A percentile compares a stretch with the other conserved stretches of the same genome.
phyloP scores from a whole-genome alignment of 37 sponge, comb jelly and placozoan species.

The Petrosia ficiformis region DNA sequence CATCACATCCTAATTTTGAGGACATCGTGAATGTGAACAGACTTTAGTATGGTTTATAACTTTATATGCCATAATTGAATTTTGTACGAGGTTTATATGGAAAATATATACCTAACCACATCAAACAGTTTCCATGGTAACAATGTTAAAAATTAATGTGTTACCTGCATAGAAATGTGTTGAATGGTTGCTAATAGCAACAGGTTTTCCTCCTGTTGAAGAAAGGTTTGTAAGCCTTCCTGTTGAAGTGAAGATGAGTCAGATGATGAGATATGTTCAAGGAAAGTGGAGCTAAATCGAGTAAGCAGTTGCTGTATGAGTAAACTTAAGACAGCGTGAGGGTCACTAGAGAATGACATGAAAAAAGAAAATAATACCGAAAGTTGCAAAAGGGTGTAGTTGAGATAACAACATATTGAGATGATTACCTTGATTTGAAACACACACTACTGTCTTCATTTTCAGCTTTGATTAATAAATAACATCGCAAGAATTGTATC shows the following conservation, averaged over 20 bases:
- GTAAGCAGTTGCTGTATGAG: constrained; percentile 58
- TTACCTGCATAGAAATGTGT: constrained; percentile 57
- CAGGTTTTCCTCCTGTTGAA: constrained; percentile 47
- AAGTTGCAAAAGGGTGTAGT: background rate
- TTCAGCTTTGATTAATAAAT: constrained; percentile 14
- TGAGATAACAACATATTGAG: background rate
- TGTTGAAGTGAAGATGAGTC: too few species aligned
- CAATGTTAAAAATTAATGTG: background rate
- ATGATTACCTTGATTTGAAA: too few species aligned
- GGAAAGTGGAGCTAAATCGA: constrained; percentile 51
- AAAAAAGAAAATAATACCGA: background rate
- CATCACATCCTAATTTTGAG: too few species aligned
- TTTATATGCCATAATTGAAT: too few species aligned
- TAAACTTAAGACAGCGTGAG: constrained; percentile 45
- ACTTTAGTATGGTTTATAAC: too few species aligned
- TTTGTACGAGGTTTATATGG: too few species aligned
- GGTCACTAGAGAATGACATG: constrained; percentile 29
- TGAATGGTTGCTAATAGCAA: constrained; percentile 48
- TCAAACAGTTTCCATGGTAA: too few species aligned
- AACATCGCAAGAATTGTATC: constrained; percentile 35
- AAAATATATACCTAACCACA: too few species aligned
- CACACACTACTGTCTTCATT: constrained; percentile 1
- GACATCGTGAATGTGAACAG: too few species aligned
- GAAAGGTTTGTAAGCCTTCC: constrained; percentile 31
- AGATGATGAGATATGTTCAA: constrained; percentile 17